Evolutionary conservation across 2,888 invertebrate species (phyloP), one percentile per base, ranked within the genome.

Genomic region (Pseudanteris insignis): DNA sequence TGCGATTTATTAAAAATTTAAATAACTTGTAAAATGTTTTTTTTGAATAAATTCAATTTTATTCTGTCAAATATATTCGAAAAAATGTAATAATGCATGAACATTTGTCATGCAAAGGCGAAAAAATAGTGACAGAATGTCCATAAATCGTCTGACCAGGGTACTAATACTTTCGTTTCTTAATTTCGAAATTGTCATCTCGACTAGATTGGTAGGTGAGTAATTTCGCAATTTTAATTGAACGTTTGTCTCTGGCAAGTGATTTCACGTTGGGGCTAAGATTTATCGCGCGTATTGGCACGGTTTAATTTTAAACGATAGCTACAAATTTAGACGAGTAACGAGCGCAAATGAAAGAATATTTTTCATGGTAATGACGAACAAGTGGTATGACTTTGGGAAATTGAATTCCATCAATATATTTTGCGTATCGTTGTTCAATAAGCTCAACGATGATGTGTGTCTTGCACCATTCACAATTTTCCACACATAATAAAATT

Each of bases 231-330:
- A 40, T 46, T 58, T 50, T 51, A 58, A 51, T 58, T 51, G 58
- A 58, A 59, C 59, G 51, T 59, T 59, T 59, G 59, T 59, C 59
- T 59, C 51, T 53, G 57, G 46, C 50, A 41, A 48, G 44, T 24
- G 32, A 32, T 46, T 46, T 14, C 41, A 30, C 44, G 44, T 55
- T 44, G 50, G 34, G 40, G 36, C 50, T 55, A 55, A 50, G 51
- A 62, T 62, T 62, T 62, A 62, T 57, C 36, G 41, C 46, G 44
- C 51, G 61, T 44, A 61, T 61, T 46, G 55, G 55, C 36, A 36
- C 41, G 61, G 43, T 55, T 61, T 61, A 55, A 61, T 61, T 55
- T 50, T 34, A 46, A 55, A 34, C 61, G 55, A 55, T 50, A 53
- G 43, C 47, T 44, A 48, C 54, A 32, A 50, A 51, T 61, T 61